Evolutionary conservation across 2,113 vertebrate species (phyloP).

Genomic region (Rhineura floridana): DNA sequence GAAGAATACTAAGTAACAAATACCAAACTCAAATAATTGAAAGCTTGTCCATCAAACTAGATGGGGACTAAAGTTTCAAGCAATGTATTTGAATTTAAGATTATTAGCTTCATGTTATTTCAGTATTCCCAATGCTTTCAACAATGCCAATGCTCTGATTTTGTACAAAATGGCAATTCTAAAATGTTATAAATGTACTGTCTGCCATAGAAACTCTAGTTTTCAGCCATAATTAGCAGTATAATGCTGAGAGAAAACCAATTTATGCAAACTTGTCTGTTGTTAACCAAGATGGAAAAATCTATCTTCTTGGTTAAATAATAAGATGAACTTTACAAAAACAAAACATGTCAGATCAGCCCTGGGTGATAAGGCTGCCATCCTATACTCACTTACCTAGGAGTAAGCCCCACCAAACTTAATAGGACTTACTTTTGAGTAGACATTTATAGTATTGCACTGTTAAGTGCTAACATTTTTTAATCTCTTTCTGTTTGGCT

Average conservation of each 20-base stretch:
- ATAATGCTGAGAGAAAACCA: neutral
- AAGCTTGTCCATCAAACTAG: neutral
- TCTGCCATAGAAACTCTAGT: neutral
- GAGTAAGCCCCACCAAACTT: neutral
- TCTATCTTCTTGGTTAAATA: neutral
- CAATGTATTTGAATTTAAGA: neutral
- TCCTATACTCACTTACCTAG: neutral
- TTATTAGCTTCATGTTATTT: neutral
- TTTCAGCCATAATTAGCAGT: neutral
- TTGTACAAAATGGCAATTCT: fast-evolving
- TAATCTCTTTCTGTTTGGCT: neutral
- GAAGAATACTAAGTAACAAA: no score
- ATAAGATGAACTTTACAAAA: neutral
- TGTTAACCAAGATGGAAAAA: neutral
- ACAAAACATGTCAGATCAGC: neutral
- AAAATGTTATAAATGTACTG: neutral
- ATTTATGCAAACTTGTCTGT: neutral
- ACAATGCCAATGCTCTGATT: neutral
- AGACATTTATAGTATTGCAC: neutral
- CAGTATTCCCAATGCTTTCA: neutral
- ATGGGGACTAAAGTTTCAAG: neutral
- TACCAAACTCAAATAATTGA: neutral
- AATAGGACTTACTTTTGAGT: neutral
- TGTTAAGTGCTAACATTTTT: neutral
- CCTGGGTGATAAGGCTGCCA: neutral